phyloP scores from a whole-genome alignment of 2,797 vertebrate genomes.

The Falco naumanni region DNA sequence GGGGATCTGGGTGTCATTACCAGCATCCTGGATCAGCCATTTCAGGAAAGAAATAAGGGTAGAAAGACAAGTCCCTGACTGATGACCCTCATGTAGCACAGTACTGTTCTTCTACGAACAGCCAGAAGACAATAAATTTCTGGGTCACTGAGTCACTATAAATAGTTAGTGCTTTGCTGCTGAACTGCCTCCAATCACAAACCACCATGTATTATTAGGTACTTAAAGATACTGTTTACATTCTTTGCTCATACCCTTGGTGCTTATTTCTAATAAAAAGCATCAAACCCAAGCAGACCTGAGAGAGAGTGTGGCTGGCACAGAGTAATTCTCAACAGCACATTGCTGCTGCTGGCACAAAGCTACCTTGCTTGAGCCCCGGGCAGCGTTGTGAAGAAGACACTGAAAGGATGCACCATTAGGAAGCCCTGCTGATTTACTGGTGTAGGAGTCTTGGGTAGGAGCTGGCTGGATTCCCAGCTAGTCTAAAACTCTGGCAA shows the following conservation, averaged over 20 bases:
- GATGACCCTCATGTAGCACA: constrained; percentile 29
- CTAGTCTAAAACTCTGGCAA: background rate
- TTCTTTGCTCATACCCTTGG: constrained; percentile 36
- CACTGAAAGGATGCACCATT: background rate
- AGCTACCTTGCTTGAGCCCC: background rate
- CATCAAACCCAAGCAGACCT: constrained; percentile 27
- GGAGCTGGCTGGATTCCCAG: constrained; percentile 39
- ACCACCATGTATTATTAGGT: constrained; percentile 15
- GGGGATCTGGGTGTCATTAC: background rate
- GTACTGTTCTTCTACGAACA: background rate
- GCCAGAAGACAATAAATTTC: constrained; percentile 49
- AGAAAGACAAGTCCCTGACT: constrained; percentile 1
- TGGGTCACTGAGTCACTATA: constrained; percentile 61
- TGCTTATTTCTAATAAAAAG: constrained; percentile 55
- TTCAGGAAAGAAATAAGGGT: background rate
- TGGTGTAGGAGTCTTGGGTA: background rate
- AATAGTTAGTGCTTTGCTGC: constrained; percentile 7
- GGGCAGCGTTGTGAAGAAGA: background rate
- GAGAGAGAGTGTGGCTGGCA: constrained; percentile 2
- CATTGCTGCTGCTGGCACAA: background rate
- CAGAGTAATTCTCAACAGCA: constrained; percentile 9
- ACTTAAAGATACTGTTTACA: constrained; percentile 40
- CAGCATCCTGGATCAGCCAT: background rate
- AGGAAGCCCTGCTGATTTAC: constrained; percentile 15
- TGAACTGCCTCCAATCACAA: constrained; percentile 10